These are phyloP conservation scores for Baronia brevicornis DNA, from an alignment of 2,888 invertebrate genomes.

Conservation along the genomic window DNA sequence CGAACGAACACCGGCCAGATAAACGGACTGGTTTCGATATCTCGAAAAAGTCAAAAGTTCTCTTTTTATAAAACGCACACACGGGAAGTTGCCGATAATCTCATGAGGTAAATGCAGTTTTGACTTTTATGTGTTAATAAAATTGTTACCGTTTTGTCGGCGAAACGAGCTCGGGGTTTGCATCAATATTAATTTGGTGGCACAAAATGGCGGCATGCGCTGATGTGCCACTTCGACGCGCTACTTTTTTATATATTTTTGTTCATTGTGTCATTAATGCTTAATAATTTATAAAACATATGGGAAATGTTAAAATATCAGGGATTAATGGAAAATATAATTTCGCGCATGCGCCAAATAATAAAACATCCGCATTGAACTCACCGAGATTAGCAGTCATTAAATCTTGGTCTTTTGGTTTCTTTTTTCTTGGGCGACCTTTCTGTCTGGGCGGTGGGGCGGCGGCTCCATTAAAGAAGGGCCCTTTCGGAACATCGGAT, in stretches of 20 bases:
- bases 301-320: not conserved
- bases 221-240: constrained; percentile 23
- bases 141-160: constrained; percentile 70
- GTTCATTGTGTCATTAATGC: constrained; percentile 8
- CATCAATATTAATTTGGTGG: constrained; percentile 35
- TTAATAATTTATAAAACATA: constrained; percentile 19
- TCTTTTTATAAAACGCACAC: constrained; percentile 43
- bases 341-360: constrained; percentile 20
- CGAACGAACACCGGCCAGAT: constrained; percentile 46
- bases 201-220: constrained; percentile 31
- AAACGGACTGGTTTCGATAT: constrained; percentile 68
- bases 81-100: constrained; percentile 71
- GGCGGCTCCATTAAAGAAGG: constrained; percentile 74
- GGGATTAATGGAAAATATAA: constrained; percentile 12
- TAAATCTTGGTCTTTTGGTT: constrained; percentile 91
- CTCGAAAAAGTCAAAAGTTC: constrained; percentile 48
- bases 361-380: constrained; percentile 30
- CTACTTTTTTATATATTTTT: constrained; percentile 7
- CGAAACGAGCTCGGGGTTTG: constrained; percentile 38
- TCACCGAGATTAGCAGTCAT: constrained; percentile 91
- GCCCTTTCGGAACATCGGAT: constrained; percentile 65
- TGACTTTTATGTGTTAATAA: constrained; percentile 74
- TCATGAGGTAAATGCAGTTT: constrained; percentile 68
- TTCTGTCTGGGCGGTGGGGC: constrained; percentile 88
- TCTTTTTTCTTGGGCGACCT: constrained; percentile 93